Conservation (phyloP, 2,888 invertebrate genomes). For the Drosophila longiperda region DNA sequence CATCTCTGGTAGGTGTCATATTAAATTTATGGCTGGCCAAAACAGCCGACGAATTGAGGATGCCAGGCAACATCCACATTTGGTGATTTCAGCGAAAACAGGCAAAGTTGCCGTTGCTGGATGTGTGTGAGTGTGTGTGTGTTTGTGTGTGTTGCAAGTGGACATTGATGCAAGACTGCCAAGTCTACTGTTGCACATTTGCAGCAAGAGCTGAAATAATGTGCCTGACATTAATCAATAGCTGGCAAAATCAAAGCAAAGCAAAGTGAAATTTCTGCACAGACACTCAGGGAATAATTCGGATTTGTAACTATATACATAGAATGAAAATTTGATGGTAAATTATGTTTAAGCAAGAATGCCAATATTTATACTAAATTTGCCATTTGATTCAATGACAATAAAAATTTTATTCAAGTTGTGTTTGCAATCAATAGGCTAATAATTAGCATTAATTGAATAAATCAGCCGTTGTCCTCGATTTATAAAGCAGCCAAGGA, state of each 20-base stretch:
- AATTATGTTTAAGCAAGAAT: not conserved
- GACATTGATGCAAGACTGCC: not conserved
- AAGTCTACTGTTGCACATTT: constrained; percentile 42
- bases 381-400: not conserved
- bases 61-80: constrained; percentile 27
- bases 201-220: constrained; percentile 29
- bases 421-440: not conserved
- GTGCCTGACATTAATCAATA: constrained; percentile 45
- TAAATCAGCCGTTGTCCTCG: not conserved
- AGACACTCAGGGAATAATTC: not conserved
- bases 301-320: not conserved
- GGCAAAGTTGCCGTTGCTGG: not conserved
- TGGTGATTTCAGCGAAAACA: constrained; percentile 49
- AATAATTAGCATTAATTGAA: not conserved
- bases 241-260: constrained; percentile 6
- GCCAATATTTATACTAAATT: not conserved
- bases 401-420: not conserved
- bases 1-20: constrained; percentile 63
- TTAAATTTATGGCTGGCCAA: constrained; percentile 66
- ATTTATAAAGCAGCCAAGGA: not conserved
- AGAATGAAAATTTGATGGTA: too few species aligned
- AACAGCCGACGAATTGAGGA: constrained; percentile 36
- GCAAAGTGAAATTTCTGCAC: constrained; percentile 5
- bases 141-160: not conserved
- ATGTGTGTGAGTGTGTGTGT: not conserved